Conservation (phyloP, 2,113 vertebrate genomes). For the Ovibos moschatus region DNA sequence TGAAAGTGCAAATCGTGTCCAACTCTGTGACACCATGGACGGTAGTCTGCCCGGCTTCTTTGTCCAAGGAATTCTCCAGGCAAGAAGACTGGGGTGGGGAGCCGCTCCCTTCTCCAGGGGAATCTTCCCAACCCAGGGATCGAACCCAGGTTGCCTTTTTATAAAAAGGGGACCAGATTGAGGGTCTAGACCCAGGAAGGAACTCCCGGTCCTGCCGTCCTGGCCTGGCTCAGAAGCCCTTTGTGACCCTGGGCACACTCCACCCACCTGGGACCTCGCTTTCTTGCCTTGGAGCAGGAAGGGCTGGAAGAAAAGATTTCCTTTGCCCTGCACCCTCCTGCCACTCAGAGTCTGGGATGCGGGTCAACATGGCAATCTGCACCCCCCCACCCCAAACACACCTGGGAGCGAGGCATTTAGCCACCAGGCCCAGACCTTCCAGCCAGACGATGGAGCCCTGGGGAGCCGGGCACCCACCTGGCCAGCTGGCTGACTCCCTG, state of each 20-base stretch:
- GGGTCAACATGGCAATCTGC: background rate
- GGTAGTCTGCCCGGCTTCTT: background rate
- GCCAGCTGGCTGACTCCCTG: conserved; percentile 56
- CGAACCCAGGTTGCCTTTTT: background rate
- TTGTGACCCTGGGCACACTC: background rate
- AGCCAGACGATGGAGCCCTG: accelerated
- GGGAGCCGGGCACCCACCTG: conserved; percentile 31
- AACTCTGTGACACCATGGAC: background rate
- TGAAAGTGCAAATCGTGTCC: background rate
- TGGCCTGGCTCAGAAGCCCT: background rate
- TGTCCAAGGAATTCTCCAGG: background rate
- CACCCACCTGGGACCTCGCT: background rate
- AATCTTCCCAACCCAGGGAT: background rate
- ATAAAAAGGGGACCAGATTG: background rate
- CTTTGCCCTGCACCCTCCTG: background rate
- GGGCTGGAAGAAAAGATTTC: background rate
- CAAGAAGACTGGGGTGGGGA: background rate
- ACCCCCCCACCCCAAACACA: accelerated
- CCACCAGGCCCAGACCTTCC: background rate
- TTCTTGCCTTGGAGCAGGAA: background rate
- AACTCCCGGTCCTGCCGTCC: background rate
- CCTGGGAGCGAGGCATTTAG: background rate
- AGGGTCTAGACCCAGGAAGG: background rate
- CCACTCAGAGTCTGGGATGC: background rate
- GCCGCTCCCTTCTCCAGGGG: background rate